These are phyloP conservation scores for Thripadectes ignobilis DNA, from an alignment of 2,797 vertebrate genomes.

Conservation along the genomic window DNA sequence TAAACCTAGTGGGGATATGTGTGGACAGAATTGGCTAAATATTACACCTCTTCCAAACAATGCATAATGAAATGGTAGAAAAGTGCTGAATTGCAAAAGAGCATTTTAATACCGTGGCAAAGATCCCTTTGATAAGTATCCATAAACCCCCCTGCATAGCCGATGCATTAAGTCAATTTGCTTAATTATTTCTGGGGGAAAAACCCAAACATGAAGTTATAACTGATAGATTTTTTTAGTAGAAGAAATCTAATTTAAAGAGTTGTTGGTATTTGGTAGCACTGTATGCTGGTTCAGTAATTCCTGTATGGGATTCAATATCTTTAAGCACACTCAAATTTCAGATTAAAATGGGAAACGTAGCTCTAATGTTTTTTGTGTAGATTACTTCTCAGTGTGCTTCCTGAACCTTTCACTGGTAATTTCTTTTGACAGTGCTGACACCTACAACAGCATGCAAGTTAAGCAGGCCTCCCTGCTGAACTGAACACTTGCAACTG, in stretches of 20 bases:
- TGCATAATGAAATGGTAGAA: neutral
- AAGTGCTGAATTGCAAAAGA: neutral
- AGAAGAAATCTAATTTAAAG: neutral
- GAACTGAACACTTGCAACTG: conserved; percentile 42
- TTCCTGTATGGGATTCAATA: neutral
- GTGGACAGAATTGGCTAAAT: neutral
- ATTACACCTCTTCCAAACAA: neutral
- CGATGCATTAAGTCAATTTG: neutral
- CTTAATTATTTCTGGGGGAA: neutral
- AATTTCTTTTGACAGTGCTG: conserved; percentile 45
- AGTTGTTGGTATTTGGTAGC: neutral
- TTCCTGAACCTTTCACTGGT: conserved; percentile 27
- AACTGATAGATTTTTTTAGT: neutral
- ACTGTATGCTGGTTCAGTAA: neutral
- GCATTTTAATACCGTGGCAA: neutral
- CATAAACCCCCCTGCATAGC: neutral
- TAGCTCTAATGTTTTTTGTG: neutral
- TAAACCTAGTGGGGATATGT: neutral
- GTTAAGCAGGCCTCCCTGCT: conserved; percentile 53
- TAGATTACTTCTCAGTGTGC: neutral
- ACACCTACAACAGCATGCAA: conserved; percentile 22
- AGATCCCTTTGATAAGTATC: neutral
- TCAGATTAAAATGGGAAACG: neutral
- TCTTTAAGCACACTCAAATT: neutral
- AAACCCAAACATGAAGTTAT: neutral